Evolutionary conservation across 2,888 invertebrate species (phyloP), one percentile per base, ranked within the genome.

Genomic region (Aphidoletes aphidimyza): DNA sequence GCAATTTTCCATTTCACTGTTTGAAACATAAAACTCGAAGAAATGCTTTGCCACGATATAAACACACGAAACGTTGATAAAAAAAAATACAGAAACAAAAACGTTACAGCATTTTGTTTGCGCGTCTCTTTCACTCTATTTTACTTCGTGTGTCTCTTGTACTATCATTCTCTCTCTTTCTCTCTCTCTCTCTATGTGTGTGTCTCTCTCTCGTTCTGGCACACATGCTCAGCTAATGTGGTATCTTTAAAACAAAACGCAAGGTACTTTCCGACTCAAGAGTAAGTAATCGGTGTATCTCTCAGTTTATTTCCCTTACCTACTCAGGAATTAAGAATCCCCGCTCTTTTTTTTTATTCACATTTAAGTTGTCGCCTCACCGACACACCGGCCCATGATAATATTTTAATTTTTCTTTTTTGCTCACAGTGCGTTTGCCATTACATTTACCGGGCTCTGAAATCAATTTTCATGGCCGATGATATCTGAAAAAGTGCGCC

Each of bases 1-100:
- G 69, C 69, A 69, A 69, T 69, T 69, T 69, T 69, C 69, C 69
- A n/a, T 69, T 30, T 69, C n/a, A n/a, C 69, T n/a, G 30, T 69
- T 69, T 30, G 14, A 69, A 69, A 34, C 69, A 69, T 69, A 69
- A 42, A 30, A 34, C 69, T 26, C n/a, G 30, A 14, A 69, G 69
- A 69, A 69, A 69, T 30, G 69, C 69, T 69, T 30, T 2, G 30
- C 30, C 69, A 69, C 34, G 34, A 30, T 30, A 69, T 69, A 69
- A 69, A 19, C 54, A 54, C 54, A 54, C 54, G 69, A 14, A 69
- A 69, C n/a, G 69, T 69, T 69, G 69, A 69, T 69, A 69, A 30
- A 69, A 69, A 39, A 39, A 39, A 14, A 47, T 47, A 47, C 6
- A 47, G 47, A 47, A 47, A 47, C 47, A 47, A 47, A 17, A 47